Conservation (phyloP, 2,797 vertebrate species). For the Darevskia mixta region DNA sequence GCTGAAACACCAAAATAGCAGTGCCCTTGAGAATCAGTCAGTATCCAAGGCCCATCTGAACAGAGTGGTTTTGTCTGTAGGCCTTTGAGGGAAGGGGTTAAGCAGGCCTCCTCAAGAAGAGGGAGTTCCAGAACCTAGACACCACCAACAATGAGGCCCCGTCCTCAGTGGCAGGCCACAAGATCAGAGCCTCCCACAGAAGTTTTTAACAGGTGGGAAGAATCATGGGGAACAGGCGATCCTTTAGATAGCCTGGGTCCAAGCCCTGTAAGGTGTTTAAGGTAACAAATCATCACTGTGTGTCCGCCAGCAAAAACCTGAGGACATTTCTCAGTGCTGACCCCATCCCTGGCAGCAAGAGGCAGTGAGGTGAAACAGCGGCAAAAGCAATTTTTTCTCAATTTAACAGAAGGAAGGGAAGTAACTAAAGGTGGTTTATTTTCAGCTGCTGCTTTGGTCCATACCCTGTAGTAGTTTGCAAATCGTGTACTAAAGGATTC, state of each 20-base stretch:
- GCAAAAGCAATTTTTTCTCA: neutral
- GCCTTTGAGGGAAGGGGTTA: neutral
- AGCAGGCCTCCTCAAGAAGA: neutral
- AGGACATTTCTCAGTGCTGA: too few relatives aligned
- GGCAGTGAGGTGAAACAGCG: neutral
- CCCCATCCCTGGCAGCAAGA: neutral
- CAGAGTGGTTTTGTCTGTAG: neutral
- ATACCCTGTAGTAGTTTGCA: neutral
- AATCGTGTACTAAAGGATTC: neutral
- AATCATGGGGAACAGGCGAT: neutral
- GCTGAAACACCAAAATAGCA: neutral
- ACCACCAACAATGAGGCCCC: neutral
- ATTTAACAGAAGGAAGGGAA: neutral
- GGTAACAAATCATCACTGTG: neutral
- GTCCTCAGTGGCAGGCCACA: neutral
- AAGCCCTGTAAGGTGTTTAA: neutral
- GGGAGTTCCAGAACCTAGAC: neutral
- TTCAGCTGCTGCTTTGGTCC: too few relatives aligned
- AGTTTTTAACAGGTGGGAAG: neutral
- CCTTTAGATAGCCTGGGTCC: neutral
- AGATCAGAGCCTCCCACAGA: neutral
- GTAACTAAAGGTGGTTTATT: too few relatives aligned
- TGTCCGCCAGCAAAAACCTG: neutral
- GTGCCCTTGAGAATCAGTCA: neutral
- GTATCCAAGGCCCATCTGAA: neutral